These are phyloP conservation scores for Herminia tarsipennalis DNA, from an alignment of 2,888 invertebrate species.

Conservation along the genomic window DNA sequence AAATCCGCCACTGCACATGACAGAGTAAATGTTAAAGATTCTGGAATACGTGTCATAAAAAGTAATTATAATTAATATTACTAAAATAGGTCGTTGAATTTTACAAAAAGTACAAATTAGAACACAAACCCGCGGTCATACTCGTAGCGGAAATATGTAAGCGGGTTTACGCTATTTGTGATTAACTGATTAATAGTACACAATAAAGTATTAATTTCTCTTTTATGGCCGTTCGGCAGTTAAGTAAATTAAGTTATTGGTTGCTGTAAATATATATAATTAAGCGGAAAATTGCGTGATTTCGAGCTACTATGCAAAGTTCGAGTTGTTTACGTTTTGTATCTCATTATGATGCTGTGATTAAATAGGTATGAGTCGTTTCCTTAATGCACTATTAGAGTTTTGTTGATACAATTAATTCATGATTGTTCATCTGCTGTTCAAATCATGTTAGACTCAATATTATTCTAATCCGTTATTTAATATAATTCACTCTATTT, in stretches of 20 bases:
- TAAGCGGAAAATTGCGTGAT: slow-evolving; percentile 1
- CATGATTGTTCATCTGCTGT: too few species aligned
- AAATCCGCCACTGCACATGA: too few species aligned
- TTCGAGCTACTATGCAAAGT: neutral
- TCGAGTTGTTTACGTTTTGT: neutral
- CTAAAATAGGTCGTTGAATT: too few species aligned
- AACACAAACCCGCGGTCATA: slow-evolving; percentile 27
- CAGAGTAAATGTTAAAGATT: too few species aligned
- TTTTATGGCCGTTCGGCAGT: slow-evolving; percentile 1
- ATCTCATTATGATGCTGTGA: neutral
- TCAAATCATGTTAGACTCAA: too few species aligned
- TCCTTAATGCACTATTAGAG: too few species aligned
- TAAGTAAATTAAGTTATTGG: slow-evolving; percentile 6
- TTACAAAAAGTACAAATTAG: slow-evolving; percentile 28
- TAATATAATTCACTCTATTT: too few species aligned
- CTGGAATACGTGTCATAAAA: too few species aligned
- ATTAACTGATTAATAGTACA: neutral
- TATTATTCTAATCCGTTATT: too few species aligned
- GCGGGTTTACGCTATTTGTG: neutral
- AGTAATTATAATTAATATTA: too few species aligned
- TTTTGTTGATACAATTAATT: too few species aligned
- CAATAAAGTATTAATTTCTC: slow-evolving; percentile 1
- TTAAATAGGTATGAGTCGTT: too few species aligned
- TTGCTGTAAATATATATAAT: slow-evolving; percentile 3
- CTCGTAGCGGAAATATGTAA: slow-evolving; percentile 25